Evolutionary conservation across 1,140 invertebrate species (phyloP), one percentile per base, ranked within the genome.

Genomic region (Eriosoma lanigerum): DNA sequence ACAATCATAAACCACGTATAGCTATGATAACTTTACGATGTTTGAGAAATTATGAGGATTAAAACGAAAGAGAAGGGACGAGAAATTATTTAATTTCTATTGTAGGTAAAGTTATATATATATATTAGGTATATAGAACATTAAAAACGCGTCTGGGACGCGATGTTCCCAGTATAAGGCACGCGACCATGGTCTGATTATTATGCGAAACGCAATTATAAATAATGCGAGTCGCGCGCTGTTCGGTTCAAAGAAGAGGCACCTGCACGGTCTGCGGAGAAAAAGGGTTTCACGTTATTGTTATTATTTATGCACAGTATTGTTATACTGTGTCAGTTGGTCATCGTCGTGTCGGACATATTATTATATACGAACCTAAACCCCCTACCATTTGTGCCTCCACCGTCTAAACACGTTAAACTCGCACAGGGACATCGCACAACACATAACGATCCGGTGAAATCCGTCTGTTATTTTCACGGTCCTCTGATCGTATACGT

Each of bases 141-240:
- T 38, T 38, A 38, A 4, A 38, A 38, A 38, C 32, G 32, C 8
- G 32, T n/a, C n/a, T 38, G 32, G 64, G 29, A 66, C 19, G 32
- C 32, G 32, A 29, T 17, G 32, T 26, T 29, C 26, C 19, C 19
- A n/a, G 48, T 50, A 13, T 13, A 13, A 15, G 1, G 19, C 15
- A 8, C 52, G 52, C 52, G 52, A 24, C 52, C 64, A 68, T 21
- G 64, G 64, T 68, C 64, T 68, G 64, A 68, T 68, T 21, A 68
- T 21, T 68, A 38, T 38, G 32, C 64, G 38, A 15, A 46, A 15
- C 21, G n/a, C n/a, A 46, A 68, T 46, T 46, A 68, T 38, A 38
- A 4, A 48, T 48, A 6, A 44, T 19, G 17, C 29, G 60, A 17
- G 3, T 62, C 15, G 60, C 60, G 32, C 32, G 62, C n/a, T n/a